Conservation (phyloP, 2,113 vertebrate genomes). For the Coptodon bakossiorum region DNA sequence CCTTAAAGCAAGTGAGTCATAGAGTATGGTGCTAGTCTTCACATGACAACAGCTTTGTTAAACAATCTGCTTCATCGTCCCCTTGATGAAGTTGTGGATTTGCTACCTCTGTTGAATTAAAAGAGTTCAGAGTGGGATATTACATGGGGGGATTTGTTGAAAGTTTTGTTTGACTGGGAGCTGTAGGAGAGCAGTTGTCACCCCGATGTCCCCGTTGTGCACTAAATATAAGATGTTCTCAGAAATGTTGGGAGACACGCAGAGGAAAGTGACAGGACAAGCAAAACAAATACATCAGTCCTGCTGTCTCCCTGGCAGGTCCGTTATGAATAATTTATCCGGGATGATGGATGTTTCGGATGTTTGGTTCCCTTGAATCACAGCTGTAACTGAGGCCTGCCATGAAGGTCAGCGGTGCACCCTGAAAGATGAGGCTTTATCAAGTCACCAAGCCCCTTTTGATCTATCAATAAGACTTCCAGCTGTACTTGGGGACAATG, state of each 20-base stretch:
- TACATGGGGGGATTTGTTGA: neutral
- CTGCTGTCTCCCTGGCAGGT: conserved; percentile 47
- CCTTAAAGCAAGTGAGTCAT: neutral
- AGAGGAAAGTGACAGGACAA: conserved; percentile 43
- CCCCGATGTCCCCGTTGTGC: conserved; percentile 27
- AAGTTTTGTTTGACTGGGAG: conserved; percentile 31
- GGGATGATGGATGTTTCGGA: conserved; percentile 52
- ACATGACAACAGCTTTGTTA: neutral
- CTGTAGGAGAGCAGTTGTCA: conserved; percentile 38
- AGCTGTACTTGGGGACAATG: neutral
- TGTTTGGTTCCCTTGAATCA: conserved; percentile 27
- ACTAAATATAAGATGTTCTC: conserved; percentile 34
- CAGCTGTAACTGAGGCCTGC: conserved; percentile 38
- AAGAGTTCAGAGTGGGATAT: neutral
- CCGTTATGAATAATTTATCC: conserved; percentile 62
- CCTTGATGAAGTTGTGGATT: neutral
- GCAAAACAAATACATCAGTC: conserved; percentile 61
- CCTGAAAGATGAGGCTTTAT: conserved; percentile 23
- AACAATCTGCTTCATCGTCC: neutral
- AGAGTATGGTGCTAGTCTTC: neutral
- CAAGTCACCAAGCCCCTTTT: neutral
- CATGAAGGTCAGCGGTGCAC: conserved; percentile 37
- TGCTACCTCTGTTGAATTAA: neutral
- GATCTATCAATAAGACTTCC: neutral
- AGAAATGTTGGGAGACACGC: conserved; percentile 26